Conservation (phyloP, 2,888 invertebrate genomes). For the Syrista parreyssii region DNA sequence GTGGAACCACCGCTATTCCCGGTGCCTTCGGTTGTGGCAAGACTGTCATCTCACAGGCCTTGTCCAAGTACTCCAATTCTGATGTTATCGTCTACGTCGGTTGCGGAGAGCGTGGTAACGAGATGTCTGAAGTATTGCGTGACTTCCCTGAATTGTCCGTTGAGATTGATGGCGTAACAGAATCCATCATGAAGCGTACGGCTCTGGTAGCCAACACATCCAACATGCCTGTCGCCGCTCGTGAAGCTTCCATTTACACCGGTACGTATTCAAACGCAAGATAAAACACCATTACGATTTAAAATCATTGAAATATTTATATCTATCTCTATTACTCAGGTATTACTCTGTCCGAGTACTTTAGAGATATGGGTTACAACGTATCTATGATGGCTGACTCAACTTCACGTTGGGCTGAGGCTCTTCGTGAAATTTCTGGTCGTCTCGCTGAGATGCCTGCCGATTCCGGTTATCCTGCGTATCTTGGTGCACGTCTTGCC, state of each 20-base stretch:
- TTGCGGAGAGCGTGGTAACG: conserved; percentile 99
- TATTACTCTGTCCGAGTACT: conserved; percentile 99
- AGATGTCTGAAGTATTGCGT: conserved; percentile 99
- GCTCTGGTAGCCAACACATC: conserved; percentile 99
- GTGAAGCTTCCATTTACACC: conserved; percentile 99
- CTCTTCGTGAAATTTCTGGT: conserved; percentile 98
- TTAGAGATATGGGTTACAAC: conserved; percentile 99
- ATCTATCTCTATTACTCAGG: conserved; percentile 67
- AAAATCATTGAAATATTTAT: not conserved
- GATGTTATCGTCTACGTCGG: conserved; percentile 99
- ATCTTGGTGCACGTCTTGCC: conserved; percentile 96
- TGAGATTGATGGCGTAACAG: conserved; percentile 95
- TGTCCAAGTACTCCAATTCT: conserved; percentile 99
- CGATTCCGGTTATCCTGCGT: conserved; percentile 98
- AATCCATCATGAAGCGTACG: conserved; percentile 99
- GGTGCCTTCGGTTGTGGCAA: conserved; percentile 99
- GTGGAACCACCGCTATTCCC: conserved; percentile 98
- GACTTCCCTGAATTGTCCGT: conserved; percentile 99
- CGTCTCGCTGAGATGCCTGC: conserved; percentile 99
- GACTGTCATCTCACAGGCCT: conserved; percentile 99
- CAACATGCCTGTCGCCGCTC: conserved; percentile 99
- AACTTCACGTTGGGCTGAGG: conserved; percentile 99
- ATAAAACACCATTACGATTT: conserved; percentile 16
- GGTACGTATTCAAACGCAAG: conserved; percentile 67
- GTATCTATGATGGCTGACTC: conserved; percentile 99